Conservation (phyloP, 1,140 invertebrate species). For the Teleogryllus occipitalis region DNA sequence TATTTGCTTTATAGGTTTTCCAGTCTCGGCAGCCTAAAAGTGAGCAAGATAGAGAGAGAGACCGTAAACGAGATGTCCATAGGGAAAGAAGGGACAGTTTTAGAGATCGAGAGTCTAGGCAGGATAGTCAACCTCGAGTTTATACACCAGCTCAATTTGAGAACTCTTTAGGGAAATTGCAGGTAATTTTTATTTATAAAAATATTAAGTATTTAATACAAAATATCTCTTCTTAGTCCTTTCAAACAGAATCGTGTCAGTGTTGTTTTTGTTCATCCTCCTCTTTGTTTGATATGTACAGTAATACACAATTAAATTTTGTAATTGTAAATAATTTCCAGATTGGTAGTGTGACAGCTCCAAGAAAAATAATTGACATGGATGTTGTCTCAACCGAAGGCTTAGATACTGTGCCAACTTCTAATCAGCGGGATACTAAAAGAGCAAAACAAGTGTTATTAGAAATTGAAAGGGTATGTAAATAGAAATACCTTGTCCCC, state of each 20-base stretch:
- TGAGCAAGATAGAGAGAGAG: conserved; percentile 41
- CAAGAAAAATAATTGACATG: conserved; percentile 87
- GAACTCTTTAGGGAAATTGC: conserved; percentile 81
- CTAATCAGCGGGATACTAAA: conserved; percentile 43
- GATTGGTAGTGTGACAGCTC: conserved; percentile 83
- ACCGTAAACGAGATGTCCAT: conserved; percentile 40
- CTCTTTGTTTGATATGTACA: neutral
- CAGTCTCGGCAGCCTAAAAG: conserved; percentile 48
- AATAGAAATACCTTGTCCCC: too few species aligned
- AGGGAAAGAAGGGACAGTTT: conserved; percentile 33
- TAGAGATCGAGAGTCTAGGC: conserved; percentile 24
- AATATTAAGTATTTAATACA: too few species aligned
- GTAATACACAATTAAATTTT: neutral
- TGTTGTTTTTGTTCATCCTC: too few species aligned
- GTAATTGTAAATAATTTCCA: conserved; percentile 32
- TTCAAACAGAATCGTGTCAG: too few species aligned
- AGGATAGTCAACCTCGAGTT: conserved; percentile 36
- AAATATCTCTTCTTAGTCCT: too few species aligned
- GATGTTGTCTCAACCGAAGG: conserved; percentile 60
- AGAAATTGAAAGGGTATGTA: conserved; percentile 63
- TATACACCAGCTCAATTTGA: conserved; percentile 81
- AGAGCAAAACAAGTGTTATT: conserved; percentile 68
- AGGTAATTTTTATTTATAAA: conserved; percentile 33
- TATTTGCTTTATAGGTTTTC: conserved; percentile 40
- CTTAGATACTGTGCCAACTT: conserved; percentile 36